Percentiles rank a stretch among this genome's conserved stretches.
These are phyloP conservation scores for Zapornia atra DNA, from an alignment of 2,113 vertebrate genomes.

Conservation along the genomic window DNA sequence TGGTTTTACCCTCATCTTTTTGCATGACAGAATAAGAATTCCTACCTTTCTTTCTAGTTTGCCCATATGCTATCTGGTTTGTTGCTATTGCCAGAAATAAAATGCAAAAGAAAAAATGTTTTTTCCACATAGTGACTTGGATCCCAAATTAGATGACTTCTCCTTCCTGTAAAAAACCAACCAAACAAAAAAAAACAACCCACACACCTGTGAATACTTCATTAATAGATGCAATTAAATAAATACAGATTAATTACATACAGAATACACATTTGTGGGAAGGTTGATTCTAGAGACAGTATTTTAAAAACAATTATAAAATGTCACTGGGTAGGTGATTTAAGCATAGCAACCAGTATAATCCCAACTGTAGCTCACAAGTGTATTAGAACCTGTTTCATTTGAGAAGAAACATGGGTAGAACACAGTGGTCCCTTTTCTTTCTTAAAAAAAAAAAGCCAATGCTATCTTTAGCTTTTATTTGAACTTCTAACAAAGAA, in stretches of 20 bases:
- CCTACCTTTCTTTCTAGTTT: slow-evolving; percentile 73
- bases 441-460: background rate
- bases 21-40: slow-evolving; percentile 63
- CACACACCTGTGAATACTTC: background rate
- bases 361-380: background rate
- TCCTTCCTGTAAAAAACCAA: slow-evolving; percentile 23
- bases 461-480: background rate
- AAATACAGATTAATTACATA: background rate
- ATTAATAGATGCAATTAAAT: background rate
- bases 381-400: background rate
- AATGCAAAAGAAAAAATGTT: slow-evolving; percentile 57
- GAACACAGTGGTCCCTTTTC: background rate
- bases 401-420: background rate
- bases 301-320: background rate
- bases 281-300: background rate
- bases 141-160: slow-evolving; percentile 37
- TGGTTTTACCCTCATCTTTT: slow-evolving; percentile 73
- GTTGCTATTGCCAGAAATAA: slow-evolving; percentile 69
- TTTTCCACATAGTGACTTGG: slow-evolving; percentile 76
- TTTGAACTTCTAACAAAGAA: background rate
- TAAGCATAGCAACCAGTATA: background rate
- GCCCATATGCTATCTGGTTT: slow-evolving; percentile 60
- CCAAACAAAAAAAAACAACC: background rate
- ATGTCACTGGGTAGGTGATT: background rate
- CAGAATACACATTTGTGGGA: background rate